These are phyloP conservation scores for Paralichthys olivaceus DNA, from an alignment of 2,113 vertebrate genomes.

Conservation along the genomic window DNA sequence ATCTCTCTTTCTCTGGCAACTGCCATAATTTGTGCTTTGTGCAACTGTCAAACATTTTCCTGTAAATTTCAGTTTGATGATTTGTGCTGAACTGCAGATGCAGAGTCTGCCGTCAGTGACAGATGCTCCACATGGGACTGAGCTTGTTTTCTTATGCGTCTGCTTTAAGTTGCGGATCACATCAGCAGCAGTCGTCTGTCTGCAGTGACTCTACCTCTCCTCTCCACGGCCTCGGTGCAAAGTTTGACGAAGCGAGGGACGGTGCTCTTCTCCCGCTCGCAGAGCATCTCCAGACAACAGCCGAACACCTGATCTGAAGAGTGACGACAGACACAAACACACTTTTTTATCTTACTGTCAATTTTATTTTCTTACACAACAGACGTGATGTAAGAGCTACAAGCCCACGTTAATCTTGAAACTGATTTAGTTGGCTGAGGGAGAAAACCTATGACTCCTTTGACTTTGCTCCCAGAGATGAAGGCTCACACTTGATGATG, in stretches of 20 bases:
- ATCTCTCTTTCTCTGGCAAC: conserved; percentile 56
- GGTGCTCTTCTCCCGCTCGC: conserved; percentile 85
- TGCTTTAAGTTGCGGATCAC: conserved; percentile 24
- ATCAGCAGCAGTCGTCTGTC: conserved; percentile 19
- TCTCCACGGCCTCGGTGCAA: conserved; percentile 89
- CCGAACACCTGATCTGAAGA: conserved; percentile 93
- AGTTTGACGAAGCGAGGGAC: conserved; percentile 90
- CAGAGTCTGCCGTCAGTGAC: conserved; percentile 34
- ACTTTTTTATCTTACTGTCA: conserved; percentile 12
- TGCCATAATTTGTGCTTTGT: conserved; percentile 44
- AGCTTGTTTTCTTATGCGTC: conserved; percentile 24
- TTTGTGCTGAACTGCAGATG: conserved; percentile 18
- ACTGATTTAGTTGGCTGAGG: conserved; percentile 37
- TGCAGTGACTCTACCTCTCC: conserved; percentile 82
- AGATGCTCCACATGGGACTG: not conserved
- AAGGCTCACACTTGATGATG: conserved; percentile 63
- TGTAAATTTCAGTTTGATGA: conserved; percentile 21
- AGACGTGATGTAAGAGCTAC: conserved; percentile 58
- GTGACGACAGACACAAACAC: conserved; percentile 41
- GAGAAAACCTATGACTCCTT: conserved; percentile 45
- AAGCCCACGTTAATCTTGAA: conserved; percentile 38
- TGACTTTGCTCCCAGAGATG: conserved; percentile 53
- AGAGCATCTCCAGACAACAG: conserved; percentile 90
- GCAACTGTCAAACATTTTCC: conserved; percentile 27
- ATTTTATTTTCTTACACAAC: not conserved